Percentiles rank a stretch among this genome's conserved stretches.
phyloP scores from a whole-genome alignment of 2,797 vertebrate genomes.

The Anniella stebbinsi region DNA sequence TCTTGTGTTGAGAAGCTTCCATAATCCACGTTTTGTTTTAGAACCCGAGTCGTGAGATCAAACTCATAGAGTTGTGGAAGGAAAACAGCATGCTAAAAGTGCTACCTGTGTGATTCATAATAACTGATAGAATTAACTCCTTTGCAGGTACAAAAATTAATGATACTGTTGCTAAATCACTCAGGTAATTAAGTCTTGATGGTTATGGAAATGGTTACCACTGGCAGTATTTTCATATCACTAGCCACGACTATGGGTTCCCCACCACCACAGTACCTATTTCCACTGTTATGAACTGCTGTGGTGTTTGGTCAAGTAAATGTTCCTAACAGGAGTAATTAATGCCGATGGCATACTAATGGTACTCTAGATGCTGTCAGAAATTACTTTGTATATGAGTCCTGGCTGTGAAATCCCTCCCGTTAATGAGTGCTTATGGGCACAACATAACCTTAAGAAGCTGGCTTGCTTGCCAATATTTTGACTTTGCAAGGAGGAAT shows the following conservation, averaged over 20 bases:
- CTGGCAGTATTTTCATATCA: constrained; percentile 28
- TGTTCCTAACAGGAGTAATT: constrained; percentile 34
- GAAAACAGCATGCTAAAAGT: background rate
- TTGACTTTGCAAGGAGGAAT: constrained; percentile 34
- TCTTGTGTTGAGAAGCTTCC: background rate
- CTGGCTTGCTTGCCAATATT: constrained; percentile 37
- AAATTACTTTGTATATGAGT: constrained; percentile 35
- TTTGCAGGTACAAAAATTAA: constrained; percentile 13
- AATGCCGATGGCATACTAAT: constrained; percentile 31
- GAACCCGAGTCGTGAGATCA: background rate
- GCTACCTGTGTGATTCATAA: background rate
- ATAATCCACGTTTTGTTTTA: background rate
- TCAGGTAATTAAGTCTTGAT: constrained; percentile 5
- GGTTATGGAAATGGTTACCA: constrained; percentile 11
- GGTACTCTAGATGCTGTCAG: constrained; percentile 19
- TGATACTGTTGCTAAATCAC: background rate
- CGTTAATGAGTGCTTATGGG: constrained; percentile 38
- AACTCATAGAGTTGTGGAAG: background rate
- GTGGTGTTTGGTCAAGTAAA: constrained; percentile 37
- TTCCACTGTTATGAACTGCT: constrained; percentile 25
- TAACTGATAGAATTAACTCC: constrained; percentile 8
- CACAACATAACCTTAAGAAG: constrained; percentile 37
- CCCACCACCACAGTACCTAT: constrained; percentile 15
- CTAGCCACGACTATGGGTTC: background rate
- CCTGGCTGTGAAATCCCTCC: constrained; percentile 38